phyloP scores from a whole-genome alignment of 2,113 vertebrate genomes.

The Anser cygnoides region DNA sequence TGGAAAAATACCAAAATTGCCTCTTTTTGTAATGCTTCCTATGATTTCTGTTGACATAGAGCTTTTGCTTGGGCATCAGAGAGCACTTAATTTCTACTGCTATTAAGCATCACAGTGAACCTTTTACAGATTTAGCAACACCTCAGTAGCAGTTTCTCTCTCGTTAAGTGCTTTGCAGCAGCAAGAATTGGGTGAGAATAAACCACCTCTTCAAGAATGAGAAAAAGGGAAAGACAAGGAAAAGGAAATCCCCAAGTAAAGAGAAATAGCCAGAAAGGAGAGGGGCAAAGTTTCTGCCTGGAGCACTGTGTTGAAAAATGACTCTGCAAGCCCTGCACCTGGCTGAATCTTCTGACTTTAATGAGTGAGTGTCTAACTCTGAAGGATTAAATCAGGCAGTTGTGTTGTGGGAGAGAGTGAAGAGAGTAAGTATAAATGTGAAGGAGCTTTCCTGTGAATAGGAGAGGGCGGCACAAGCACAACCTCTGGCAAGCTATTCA shows the following conservation, averaged over 20 bases:
- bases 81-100: neutral
- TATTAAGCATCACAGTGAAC: neutral
- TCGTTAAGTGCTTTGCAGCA: neutral
- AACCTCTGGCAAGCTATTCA: neutral
- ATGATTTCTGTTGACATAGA: neutral
- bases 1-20: neutral
- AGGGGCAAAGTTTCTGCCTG: neutral
- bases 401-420: neutral
- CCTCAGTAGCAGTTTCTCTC: neutral
- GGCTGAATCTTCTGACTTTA: neutral
- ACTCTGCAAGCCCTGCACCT: neutral
- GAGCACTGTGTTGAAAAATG: neutral
- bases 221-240: neutral
- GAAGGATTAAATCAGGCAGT: neutral
- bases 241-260: neutral
- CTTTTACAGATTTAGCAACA: slow-evolving; percentile 32
- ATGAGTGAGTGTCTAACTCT: neutral
- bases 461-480: too few relatives aligned
- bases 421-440: neutral
- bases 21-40: neutral
- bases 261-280: neutral
- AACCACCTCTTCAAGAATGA: neutral
- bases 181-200: neutral
- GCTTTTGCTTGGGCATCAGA: neutral
- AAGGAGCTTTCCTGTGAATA: too few relatives aligned